Evolutionary conservation across 2,113 vertebrate species (phyloP).

Genomic region (Hemiscyllium ocellatum): DNA sequence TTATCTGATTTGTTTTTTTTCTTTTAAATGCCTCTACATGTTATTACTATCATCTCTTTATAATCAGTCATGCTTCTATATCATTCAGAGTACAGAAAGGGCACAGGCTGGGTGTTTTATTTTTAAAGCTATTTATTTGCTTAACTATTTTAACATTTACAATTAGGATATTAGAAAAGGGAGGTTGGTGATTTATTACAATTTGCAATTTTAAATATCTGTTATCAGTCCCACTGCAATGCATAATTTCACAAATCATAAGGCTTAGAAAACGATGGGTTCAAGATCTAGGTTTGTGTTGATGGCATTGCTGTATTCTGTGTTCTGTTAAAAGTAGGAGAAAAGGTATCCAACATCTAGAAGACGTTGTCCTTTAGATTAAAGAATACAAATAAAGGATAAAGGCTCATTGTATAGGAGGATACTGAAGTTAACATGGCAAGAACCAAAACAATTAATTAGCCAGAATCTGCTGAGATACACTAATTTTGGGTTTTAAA

Average conservation of each 20-base stretch:
- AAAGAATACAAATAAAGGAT: background rate
- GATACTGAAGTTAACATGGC: background rate
- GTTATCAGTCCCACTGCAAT: background rate
- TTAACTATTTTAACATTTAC: background rate
- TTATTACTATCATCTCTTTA: slow-evolving; percentile 30
- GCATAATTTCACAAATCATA: slow-evolving; percentile 18
- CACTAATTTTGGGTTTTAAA: background rate
- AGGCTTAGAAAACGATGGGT: background rate
- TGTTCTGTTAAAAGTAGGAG: background rate
- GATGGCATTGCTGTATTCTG: background rate
- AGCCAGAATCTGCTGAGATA: background rate
- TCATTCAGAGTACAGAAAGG: slow-evolving; percentile 7
- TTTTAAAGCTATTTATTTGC: slow-evolving; percentile 21
- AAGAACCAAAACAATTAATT: background rate
- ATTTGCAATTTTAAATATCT: background rate
- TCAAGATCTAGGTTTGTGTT: background rate
- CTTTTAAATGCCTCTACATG: slow-evolving; percentile 28
- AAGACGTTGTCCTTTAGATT: background rate
- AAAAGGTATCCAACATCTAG: background rate
- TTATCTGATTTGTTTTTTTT: slow-evolving; percentile 33
- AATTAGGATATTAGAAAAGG: background rate
- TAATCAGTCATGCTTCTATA: slow-evolving; percentile 20
- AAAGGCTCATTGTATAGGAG: background rate
- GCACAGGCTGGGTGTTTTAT: background rate
- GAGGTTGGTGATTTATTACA: background rate